Evolutionary conservation across 2,797 vertebrate genomes (phyloP).

Genomic region (Eurystomus glaucurus): DNA sequence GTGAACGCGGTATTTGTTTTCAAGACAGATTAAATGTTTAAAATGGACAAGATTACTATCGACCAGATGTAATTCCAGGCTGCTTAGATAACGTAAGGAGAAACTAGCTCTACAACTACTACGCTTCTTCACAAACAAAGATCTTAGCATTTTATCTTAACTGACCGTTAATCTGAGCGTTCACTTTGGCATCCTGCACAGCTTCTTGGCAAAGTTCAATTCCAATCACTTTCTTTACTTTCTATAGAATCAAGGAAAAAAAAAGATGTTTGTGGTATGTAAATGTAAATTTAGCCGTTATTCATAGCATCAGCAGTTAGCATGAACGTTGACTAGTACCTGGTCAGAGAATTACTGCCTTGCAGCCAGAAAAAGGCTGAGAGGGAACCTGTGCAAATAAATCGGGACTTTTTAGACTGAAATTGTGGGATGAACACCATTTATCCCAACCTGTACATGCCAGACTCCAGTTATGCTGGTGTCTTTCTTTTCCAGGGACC

Average conservation of each 20-base stretch:
- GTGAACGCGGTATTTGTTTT: background rate
- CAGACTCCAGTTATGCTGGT: background rate
- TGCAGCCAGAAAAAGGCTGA: background rate
- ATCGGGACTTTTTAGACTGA: background rate
- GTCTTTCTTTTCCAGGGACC: background rate
- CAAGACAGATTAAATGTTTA: background rate
- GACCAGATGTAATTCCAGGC: background rate
- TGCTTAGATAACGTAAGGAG: background rate
- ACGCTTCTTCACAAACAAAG: background rate
- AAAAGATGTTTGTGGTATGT: background rate
- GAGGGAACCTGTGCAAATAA: background rate
- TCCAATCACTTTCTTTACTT: slow-evolving; percentile 95
- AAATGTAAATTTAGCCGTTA: background rate
- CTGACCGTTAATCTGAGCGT: slow-evolving; percentile 92
- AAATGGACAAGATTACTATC: background rate
- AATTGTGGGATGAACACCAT: background rate
- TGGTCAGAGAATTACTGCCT: background rate
- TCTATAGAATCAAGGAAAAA: slow-evolving; percentile 77
- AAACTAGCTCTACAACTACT: background rate
- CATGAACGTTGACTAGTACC: fast-evolving
- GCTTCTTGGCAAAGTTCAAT: slow-evolving; percentile 96
- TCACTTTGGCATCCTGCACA: slow-evolving; percentile 93
- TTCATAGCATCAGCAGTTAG: background rate
- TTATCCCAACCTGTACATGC: background rate
- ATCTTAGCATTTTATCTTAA: background rate